Evolutionary conservation across 2,797 vertebrate genomes (phyloP).

Genomic region (Molossus molossus): DNA sequence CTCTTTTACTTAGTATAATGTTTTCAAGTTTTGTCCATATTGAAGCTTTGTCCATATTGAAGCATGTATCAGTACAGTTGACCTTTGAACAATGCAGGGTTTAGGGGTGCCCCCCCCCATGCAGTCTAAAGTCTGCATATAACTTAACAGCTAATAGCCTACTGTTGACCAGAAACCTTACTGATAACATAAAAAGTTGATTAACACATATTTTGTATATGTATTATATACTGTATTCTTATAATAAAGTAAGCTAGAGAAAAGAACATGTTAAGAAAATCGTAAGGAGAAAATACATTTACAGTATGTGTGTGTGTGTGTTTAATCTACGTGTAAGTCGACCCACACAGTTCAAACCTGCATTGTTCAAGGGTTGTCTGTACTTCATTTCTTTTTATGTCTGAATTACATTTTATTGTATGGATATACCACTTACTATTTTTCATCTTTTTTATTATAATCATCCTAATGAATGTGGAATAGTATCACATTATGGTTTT

Average conservation of each 20-base stretch:
- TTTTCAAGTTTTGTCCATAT: neutral
- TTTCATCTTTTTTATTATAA: conserved; percentile 32
- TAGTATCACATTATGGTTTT: neutral
- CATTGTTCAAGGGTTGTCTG: neutral
- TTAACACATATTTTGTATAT: neutral
- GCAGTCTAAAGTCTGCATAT: neutral
- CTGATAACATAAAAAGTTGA: neutral
- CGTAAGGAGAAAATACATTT: neutral
- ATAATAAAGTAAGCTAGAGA: neutral
- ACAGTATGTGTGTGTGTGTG: neutral
- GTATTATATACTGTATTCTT: neutral
- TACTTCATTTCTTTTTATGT: conserved; percentile 52
- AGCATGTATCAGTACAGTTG: neutral
- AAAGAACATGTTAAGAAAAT: neutral
- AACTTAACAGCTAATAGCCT: neutral
- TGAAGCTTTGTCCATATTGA: neutral
- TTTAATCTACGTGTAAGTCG: neutral
- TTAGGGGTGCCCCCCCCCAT: neutral
- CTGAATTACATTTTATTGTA: neutral
- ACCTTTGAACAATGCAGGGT: neutral
- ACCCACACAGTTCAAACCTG: neutral
- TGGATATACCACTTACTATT: neutral
- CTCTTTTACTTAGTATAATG: conserved; percentile 4
- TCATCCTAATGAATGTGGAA: neutral
- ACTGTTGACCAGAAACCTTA: neutral